phyloP scores from a whole-genome alignment of 2,113 vertebrate species.

The Halichoerus grypus region DNA sequence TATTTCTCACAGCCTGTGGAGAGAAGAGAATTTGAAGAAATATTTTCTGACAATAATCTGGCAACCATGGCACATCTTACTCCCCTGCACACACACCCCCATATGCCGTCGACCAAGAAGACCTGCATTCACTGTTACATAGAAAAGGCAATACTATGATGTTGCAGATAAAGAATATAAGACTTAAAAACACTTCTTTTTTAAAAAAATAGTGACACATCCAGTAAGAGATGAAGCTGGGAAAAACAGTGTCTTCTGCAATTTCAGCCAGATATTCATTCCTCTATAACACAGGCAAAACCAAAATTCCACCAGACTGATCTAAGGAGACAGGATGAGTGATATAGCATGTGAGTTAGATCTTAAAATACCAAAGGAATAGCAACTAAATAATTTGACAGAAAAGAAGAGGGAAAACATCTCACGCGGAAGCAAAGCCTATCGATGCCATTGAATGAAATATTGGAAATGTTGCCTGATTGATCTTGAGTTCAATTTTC shows the following conservation, averaged over 20 bases:
- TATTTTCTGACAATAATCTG: not conserved
- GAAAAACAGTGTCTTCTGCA: not conserved
- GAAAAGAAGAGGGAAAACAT: not conserved
- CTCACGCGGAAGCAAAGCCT: not conserved
- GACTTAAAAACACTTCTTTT: not conserved
- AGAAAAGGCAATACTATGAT: not conserved
- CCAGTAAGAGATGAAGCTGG: not conserved
- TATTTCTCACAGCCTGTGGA: not conserved
- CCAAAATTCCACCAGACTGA: not conserved
- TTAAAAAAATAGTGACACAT: not conserved
- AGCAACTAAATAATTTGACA: not conserved
- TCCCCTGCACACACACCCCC: rapidly evolving
- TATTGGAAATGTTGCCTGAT: not conserved
- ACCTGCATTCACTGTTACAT: not conserved
- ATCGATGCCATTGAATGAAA: not conserved
- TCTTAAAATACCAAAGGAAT: not conserved
- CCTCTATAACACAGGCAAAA: not conserved
- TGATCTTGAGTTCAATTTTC: not conserved
- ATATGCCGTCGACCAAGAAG: not conserved
- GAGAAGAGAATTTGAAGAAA: not conserved
- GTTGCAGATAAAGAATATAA: not conserved
- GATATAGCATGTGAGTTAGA: not conserved
- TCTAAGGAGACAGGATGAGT: not conserved
- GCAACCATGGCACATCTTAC: not conserved
- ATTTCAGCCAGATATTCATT: not conserved